These are phyloP conservation scores for Capitella teleta DNA, from an alignment of 1,140 invertebrate species.

Conservation along the genomic window DNA sequence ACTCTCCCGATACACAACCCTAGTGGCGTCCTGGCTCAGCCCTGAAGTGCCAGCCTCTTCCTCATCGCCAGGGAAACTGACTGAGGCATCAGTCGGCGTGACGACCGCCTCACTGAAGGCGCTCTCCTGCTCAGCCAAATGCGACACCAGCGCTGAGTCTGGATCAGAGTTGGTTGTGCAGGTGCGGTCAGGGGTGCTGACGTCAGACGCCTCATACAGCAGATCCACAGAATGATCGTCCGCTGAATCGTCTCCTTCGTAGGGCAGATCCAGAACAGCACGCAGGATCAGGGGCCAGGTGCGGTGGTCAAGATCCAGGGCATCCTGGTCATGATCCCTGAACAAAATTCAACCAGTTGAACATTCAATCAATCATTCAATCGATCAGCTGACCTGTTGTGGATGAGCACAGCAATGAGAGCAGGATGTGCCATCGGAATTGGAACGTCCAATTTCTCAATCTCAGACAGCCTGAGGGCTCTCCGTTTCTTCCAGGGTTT, in stretches of 20 bases:
- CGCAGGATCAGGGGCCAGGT: not conserved
- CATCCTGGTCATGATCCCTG: not conserved
- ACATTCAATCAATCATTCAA: not conserved
- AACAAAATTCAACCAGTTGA: not conserved
- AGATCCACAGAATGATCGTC: not conserved
- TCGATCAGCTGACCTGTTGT: not conserved
- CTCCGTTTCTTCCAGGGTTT: not conserved
- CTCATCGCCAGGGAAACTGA: not conserved
- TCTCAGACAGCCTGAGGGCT: not conserved
- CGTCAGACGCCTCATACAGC: not conserved
- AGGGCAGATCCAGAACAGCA: not conserved
- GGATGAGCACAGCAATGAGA: not conserved
- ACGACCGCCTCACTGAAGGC: not conserved
- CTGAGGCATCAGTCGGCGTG: not conserved
- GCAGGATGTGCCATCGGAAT: not conserved
- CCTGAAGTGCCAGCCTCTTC: not conserved
- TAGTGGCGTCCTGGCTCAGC: not conserved
- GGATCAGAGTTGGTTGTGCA: not conserved
- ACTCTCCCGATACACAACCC: not conserved
- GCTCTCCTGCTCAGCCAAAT: not conserved
- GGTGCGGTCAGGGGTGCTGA: not conserved
- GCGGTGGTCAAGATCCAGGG: not conserved
- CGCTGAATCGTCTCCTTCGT: no score
- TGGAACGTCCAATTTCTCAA: not conserved
- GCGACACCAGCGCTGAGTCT: not conserved